Conservation (phyloP, 2,113 vertebrate species). For the Nycticebus coucang region DNA sequence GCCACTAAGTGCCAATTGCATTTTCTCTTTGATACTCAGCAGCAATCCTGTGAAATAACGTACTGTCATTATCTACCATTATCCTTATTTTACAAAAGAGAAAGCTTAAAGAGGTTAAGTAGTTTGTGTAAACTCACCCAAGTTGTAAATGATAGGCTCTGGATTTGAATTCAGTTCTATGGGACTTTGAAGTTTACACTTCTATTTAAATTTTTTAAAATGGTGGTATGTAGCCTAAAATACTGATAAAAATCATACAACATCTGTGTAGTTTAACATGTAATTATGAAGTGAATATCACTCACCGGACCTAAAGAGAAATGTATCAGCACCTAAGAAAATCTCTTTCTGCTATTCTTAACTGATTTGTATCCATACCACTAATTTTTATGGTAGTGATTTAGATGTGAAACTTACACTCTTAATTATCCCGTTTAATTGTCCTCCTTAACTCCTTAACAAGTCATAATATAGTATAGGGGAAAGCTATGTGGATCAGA, state of each 20-base stretch:
- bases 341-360: background rate
- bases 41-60: background rate
- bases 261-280: background rate
- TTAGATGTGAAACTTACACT: background rate
- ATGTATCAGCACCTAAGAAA: background rate
- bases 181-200: background rate
- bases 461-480: background rate
- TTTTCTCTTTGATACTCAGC: background rate
- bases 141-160: background rate
- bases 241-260: background rate
- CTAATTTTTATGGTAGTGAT: background rate
- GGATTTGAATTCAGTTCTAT: background rate
- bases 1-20: background rate
- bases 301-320: background rate
- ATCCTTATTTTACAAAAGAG: background rate
- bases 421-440: background rate
- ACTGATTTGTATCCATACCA: background rate
- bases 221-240: background rate
- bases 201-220: constrained; percentile 19
- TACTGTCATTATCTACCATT: background rate
- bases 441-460: background rate
- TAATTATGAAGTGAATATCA: background rate
- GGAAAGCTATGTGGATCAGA: background rate
- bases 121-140: background rate
- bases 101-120: background rate